These are phyloP conservation scores for Samia ricini DNA, from an alignment of 1,140 invertebrate species.

Conservation along the genomic window DNA sequence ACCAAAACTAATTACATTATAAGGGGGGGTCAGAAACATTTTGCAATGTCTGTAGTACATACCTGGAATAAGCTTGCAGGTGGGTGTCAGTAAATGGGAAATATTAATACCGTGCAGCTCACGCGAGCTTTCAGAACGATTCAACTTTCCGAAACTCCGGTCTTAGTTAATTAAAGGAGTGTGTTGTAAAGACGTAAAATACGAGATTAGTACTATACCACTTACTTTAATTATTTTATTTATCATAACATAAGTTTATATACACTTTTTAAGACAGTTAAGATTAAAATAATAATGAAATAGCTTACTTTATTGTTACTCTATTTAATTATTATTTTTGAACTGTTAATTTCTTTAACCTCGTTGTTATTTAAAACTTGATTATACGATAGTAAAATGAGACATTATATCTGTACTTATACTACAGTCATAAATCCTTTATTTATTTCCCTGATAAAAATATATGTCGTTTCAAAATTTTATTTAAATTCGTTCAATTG, in stretches of 20 bases:
- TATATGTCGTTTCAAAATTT: too few species aligned
- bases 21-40: not conserved
- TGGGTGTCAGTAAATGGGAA: constrained; percentile 8
- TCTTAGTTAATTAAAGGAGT: constrained; percentile 8
- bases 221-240: not conserved
- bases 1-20: not conserved
- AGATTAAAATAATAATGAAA: not conserved
- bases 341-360: too few species aligned
- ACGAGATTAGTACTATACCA: too few species aligned
- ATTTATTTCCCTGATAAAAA: too few species aligned
- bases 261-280: not conserved
- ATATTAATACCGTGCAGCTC: constrained; percentile 10
- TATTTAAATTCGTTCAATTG: too few species aligned
- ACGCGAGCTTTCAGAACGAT: constrained; percentile 12
- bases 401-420: too few species aligned
- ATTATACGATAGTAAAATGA: too few species aligned
- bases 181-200: not conserved
- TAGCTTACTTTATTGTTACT: not conserved
- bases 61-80: not conserved
- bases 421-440: too few species aligned
- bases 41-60: not conserved
- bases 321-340: not conserved
- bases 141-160: constrained; percentile 4
- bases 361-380: too few species aligned
- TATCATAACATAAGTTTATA: not conserved